A percentile compares a stretch with the other conserved stretches of the same genome.
These are phyloP conservation scores for Prenolepis imparis DNA, from an alignment of 2,888 invertebrate species.

Conservation along the genomic window DNA sequence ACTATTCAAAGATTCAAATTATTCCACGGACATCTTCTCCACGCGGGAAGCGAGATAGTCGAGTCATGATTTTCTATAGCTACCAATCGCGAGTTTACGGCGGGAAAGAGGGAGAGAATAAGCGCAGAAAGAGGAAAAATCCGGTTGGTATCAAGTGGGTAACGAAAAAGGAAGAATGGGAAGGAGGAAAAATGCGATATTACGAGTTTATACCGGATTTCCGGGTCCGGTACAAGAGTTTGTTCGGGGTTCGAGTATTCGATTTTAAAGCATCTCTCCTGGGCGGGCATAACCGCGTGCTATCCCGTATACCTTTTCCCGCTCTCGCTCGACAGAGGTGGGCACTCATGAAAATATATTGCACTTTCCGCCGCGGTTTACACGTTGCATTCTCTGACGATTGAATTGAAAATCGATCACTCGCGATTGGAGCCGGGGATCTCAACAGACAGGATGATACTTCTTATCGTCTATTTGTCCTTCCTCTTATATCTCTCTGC, in stretches of 20 bases:
- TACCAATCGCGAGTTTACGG: background rate
- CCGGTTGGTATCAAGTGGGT: slow-evolving; percentile 45
- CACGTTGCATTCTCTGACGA: slow-evolving; percentile 83
- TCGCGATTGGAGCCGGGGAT: slow-evolving; percentile 70
- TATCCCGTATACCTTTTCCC: slow-evolving; percentile 68
- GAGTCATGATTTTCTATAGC: slow-evolving; percentile 20
- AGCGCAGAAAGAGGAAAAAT: slow-evolving; percentile 48
- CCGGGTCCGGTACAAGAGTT: slow-evolving; percentile 70
- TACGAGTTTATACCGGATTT: slow-evolving; percentile 78
- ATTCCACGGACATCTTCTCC: slow-evolving; percentile 4
- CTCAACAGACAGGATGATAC: slow-evolving; percentile 63
- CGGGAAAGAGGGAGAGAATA: background rate
- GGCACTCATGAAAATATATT: slow-evolving; percentile 83
- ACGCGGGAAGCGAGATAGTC: background rate
- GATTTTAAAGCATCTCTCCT: slow-evolving; percentile 75
- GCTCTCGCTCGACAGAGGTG: slow-evolving; percentile 57
- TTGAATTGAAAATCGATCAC: slow-evolving; percentile 84
- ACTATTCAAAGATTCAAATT: slow-evolving; percentile 17
- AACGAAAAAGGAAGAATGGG: slow-evolving; percentile 12
- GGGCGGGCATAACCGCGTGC: slow-evolving; percentile 61
- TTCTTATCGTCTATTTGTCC: slow-evolving; percentile 55
- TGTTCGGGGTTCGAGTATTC: slow-evolving; percentile 74
- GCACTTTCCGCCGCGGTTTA: slow-evolving; percentile 80
- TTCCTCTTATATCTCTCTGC: slow-evolving; percentile 44
- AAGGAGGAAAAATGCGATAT: slow-evolving; percentile 69